Conservation (phyloP, 2,888 invertebrate genomes). For the Xylophagus ater region DNA sequence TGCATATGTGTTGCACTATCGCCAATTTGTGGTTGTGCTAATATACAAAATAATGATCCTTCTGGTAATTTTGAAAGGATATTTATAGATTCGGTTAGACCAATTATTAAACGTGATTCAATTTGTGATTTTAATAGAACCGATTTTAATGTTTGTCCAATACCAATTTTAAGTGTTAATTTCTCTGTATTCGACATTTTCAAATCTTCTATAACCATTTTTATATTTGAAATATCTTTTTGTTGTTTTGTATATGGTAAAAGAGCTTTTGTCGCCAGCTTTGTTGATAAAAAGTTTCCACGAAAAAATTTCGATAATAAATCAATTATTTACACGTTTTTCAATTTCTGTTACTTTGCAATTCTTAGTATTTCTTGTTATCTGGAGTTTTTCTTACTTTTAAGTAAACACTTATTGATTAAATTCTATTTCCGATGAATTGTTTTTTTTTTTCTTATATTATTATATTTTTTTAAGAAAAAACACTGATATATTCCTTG, state of each 20-base stretch:
- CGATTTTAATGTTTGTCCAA: slow-evolving; percentile 33
- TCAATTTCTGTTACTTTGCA: no score
- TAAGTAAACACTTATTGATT: no score
- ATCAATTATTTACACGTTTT: no score
- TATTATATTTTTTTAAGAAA: no score
- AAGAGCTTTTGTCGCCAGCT: background rate
- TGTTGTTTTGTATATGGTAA: slow-evolving; percentile 1
- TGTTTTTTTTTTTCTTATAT: no score
- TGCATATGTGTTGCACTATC: slow-evolving; percentile 71
- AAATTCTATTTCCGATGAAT: no score
- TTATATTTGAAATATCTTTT: slow-evolving; percentile 7
- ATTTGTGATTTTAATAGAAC: slow-evolving; percentile 34
- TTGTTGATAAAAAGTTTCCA: background rate
- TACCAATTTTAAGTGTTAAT: slow-evolving; percentile 28
- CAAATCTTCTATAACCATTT: slow-evolving; percentile 21
- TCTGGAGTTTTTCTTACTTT: no score
- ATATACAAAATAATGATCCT: slow-evolving; percentile 56
- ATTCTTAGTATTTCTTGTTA: no score
- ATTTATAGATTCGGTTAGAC: slow-evolving; percentile 35
- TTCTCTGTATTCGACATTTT: slow-evolving; percentile 9
- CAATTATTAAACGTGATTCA: slow-evolving; percentile 36
- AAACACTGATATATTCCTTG: no score
- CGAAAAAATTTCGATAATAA: background rate
- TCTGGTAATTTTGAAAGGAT: slow-evolving; percentile 38
- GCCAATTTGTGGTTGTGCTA: slow-evolving; percentile 54